Evolutionary conservation across 2,888 invertebrate genomes (phyloP), one percentile per base, ranked within the genome.

Genomic region (Atherix ibis): DNA sequence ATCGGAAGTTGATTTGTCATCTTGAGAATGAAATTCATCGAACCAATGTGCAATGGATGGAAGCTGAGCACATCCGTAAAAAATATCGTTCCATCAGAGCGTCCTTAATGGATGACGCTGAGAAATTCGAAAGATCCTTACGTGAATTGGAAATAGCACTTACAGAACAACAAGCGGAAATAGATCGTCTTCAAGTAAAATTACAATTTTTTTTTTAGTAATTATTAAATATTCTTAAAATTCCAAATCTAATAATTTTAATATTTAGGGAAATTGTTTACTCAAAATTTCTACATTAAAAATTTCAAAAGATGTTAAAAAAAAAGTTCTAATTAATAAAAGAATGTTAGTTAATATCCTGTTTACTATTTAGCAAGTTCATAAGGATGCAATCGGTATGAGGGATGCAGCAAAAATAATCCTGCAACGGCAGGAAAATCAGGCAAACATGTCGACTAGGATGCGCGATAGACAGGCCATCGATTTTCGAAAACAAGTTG

Each of bases 11-110:
- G 44, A 45, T 71, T 2, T 70, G 76, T 4, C 73, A 74, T 44
- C 56, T 85, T 43, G 84, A 84, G 56, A 85, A 85, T 51, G 77
- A 78, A 52, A 76, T 85, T 38, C 82, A 85, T 50, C 75, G 78
- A 39, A 73, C 82, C 1, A 70, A 80, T 35, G 76, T 85, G 19
- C 82, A 84, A 62, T 76, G 79, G 67, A 75, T 80, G 50, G 84
- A 85, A 56, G 82, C 83, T 0, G 75, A 78, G 46, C 71, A 83
- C 43, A 73, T 84, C 5, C 73, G 74, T 43, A 78, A 76, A 51
- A 82, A 82, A 52, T 85, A 84, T 50, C 62, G 68, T 24, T 71
- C 73, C 2, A 82, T 84, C 35, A 70, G 73, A 62, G 71, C 68
- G 44, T 71, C 76, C 0, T 57, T 82, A 1, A 63, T 73, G 52